phyloP scores from a whole-genome alignment of 2,888 invertebrate species.

The Eugnorisma glareosa region DNA sequence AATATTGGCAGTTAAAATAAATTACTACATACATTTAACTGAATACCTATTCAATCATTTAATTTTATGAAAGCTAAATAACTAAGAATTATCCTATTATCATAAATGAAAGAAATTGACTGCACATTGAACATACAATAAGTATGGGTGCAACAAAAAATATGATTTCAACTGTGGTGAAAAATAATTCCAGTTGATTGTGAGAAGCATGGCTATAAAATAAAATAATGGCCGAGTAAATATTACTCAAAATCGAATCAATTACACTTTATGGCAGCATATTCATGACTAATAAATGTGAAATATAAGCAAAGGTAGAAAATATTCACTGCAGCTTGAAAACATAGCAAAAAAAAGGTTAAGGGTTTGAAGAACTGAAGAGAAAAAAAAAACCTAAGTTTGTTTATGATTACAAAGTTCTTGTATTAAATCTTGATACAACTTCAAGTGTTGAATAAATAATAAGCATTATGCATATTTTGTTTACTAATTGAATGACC shows the following conservation, averaged over 20 bases:
- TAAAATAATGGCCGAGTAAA: neutral
- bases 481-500: conserved; percentile 22
- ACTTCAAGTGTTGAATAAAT: conserved; percentile 19
- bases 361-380: neutral
- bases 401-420: conserved; percentile 16
- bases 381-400: conserved; percentile 17
- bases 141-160: neutral
- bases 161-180: neutral
- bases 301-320: conserved; percentile 23
- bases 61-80: conserved; percentile 6
- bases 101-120: neutral
- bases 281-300: conserved; percentile 22
- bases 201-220: neutral
- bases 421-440: conserved; percentile 3
- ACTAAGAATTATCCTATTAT: neutral
- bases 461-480: conserved; percentile 15
- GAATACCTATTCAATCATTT: neutral
- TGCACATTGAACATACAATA: neutral
- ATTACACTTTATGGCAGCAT: conserved; percentile 15
- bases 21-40: neutral
- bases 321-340: neutral
- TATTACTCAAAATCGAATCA: conserved; percentile 13
- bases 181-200: neutral
- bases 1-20: neutral
- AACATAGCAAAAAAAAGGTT: conserved; percentile 38